These are phyloP conservation scores for Ornithorhynchus anatinus DNA, from an alignment of 2,113 vertebrate genomes.

Conservation along the genomic window DNA sequence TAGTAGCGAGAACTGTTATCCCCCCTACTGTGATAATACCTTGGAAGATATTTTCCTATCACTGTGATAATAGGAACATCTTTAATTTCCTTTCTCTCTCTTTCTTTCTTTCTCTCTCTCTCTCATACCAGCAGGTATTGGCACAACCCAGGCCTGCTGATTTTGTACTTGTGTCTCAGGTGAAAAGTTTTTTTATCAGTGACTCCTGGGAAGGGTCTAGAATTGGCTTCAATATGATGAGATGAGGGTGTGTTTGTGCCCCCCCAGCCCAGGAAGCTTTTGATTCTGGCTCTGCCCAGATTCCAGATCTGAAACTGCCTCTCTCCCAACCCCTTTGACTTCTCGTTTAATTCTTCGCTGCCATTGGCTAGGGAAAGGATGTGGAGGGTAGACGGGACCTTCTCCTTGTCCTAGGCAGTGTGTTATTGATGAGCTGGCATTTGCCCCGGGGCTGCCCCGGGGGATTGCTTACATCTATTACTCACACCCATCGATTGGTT, in stretches of 20 bases:
- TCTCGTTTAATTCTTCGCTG: slow-evolving; percentile 65
- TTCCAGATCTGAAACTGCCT: slow-evolving; percentile 46
- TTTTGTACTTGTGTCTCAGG: slow-evolving; percentile 32
- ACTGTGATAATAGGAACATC: slow-evolving; percentile 63
- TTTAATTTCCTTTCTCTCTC: slow-evolving; percentile 31
- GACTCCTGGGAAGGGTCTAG: slow-evolving; percentile 13
- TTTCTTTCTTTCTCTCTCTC: too few species aligned
- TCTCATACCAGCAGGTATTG: slow-evolving; percentile 33
- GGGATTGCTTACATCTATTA: slow-evolving; percentile 84
- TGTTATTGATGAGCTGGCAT: slow-evolving; percentile 91
- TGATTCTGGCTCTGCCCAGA: slow-evolving; percentile 2
- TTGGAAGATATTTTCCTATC: slow-evolving; percentile 49
- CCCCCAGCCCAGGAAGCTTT: slow-evolving; percentile 7
- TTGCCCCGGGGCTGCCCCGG: slow-evolving; percentile 83
- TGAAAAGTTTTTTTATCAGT: slow-evolving; percentile 2
- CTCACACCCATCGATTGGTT: slow-evolving; percentile 93
- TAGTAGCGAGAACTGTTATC: slow-evolving; percentile 62
- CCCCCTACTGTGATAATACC: slow-evolving; percentile 74
- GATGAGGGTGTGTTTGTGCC: slow-evolving; percentile 14
- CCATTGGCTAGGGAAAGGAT: slow-evolving; percentile 69
- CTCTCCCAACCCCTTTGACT: slow-evolving; percentile 58
- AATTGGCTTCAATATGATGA: too few species aligned
- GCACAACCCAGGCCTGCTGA: slow-evolving; percentile 20
- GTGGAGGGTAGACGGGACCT: slow-evolving; percentile 74
- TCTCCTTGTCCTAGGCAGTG: slow-evolving; percentile 73